Percentiles rank a stretch among this genome's conserved stretches.
phyloP scores from a whole-genome alignment of 2,113 vertebrate genomes.

The Aplodontia rufa region DNA sequence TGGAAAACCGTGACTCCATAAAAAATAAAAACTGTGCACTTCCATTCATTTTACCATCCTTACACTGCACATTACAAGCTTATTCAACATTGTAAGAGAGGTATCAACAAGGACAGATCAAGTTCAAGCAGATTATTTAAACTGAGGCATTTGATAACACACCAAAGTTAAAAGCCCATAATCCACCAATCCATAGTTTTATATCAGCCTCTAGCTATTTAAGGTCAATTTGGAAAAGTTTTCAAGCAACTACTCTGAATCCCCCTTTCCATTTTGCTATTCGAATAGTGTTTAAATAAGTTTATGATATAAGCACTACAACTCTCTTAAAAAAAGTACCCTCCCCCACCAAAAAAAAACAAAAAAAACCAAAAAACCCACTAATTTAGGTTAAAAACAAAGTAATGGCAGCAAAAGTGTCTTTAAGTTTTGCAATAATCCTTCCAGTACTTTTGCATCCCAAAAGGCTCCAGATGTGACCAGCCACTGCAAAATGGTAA shows the following conservation, averaged over 20 bases:
- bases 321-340: conserved; percentile 38
- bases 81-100: background rate
- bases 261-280: conserved; percentile 61
- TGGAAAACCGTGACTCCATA: background rate
- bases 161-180: conserved; percentile 65
- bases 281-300: conserved; percentile 71
- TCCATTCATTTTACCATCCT: background rate
- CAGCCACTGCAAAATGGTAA: conserved; percentile 87
- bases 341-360: no score
- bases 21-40: conserved; percentile 34
- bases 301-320: conserved; percentile 62
- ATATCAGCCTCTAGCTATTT: conserved; percentile 77
- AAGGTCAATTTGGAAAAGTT: conserved; percentile 86
- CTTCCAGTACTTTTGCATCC: conserved; percentile 87
- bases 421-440: conserved; percentile 89
- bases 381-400: conserved; percentile 86
- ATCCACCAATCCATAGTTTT: conserved; percentile 82
- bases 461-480: conserved; percentile 88
- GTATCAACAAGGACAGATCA: background rate
- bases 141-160: background rate
- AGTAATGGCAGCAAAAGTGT: conserved; percentile 82
- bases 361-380: conserved; percentile 36
- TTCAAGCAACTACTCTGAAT: conserved; percentile 76
- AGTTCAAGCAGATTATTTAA: conserved; percentile 25
- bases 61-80: fast-evolving